phyloP scores from a whole-genome alignment of 2,888 invertebrate genomes.

The Drosophila paucipuncta region DNA sequence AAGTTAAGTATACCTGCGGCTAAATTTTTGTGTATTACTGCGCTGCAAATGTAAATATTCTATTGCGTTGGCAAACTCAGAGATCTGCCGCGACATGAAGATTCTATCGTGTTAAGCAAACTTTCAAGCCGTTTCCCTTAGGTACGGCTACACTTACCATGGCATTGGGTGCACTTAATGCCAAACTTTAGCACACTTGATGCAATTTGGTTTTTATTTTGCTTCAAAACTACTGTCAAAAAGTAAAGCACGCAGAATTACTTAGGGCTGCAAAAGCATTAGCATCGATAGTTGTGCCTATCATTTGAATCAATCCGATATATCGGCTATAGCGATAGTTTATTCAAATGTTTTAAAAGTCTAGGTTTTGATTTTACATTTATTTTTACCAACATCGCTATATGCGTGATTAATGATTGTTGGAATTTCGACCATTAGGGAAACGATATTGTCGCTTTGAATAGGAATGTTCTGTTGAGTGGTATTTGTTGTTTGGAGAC shows the following conservation, averaged over 20 bases:
- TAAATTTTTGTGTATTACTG: slow-evolving; percentile 15
- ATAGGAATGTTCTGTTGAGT: background rate
- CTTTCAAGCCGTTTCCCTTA: background rate
- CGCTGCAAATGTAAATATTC: slow-evolving; percentile 37
- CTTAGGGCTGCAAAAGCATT: slow-evolving; percentile 11
- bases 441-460: background rate
- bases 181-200: background rate
- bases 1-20: slow-evolving; percentile 30
- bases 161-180: background rate
- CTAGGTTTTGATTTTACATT: background rate
- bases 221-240: slow-evolving; percentile 8
- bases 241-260: slow-evolving; percentile 16
- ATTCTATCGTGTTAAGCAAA: background rate
- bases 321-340: background rate
- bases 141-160: slow-evolving; percentile 36
- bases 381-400: background rate
- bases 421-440: background rate
- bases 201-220: background rate
- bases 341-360: background rate
- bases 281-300: background rate
- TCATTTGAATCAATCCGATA: too few relatives aligned
- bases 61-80: slow-evolving; percentile 15
- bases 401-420: background rate
- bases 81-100: slow-evolving; percentile 17
- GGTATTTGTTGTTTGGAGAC: background rate